These are phyloP conservation scores for Emys orbicularis DNA, from an alignment of 2,797 vertebrate species.

Conservation along the genomic window DNA sequence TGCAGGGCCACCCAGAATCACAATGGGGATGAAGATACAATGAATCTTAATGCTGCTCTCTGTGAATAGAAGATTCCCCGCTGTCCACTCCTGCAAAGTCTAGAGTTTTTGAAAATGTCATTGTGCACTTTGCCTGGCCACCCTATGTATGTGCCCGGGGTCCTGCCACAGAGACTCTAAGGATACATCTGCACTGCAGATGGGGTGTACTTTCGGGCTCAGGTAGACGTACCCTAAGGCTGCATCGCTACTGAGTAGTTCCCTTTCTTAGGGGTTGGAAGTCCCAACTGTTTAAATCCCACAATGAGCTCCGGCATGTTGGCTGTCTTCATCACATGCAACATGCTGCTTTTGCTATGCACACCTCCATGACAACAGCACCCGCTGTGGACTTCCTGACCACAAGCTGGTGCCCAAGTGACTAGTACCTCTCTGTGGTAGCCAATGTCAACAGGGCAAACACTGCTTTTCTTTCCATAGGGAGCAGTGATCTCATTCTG, in stretches of 20 bases:
- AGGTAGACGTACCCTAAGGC: background rate
- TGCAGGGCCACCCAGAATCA: background rate
- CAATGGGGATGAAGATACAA: background rate
- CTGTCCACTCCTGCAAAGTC: background rate
- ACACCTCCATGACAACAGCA: background rate
- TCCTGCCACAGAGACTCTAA: background rate
- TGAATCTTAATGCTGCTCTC: background rate
- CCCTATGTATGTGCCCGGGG: background rate
- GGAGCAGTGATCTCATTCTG: background rate
- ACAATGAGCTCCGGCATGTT: background rate
- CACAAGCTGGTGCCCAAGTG: background rate
- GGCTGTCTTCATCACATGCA: background rate
- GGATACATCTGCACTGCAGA: background rate
- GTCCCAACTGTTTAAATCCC: background rate
- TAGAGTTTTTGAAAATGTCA: background rate
- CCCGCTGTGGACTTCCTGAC: background rate
- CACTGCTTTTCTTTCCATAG: background rate
- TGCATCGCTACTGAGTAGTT: background rate
- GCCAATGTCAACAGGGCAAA: background rate
- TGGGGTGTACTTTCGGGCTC: background rate
- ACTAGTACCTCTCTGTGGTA: background rate
- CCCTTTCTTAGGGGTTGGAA: background rate
- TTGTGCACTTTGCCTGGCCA: background rate
- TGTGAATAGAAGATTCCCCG: background rate
- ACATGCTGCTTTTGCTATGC: background rate